phyloP scores from a whole-genome alignment of 2,113 vertebrate species.

The Nothoprocta pentlandii region DNA sequence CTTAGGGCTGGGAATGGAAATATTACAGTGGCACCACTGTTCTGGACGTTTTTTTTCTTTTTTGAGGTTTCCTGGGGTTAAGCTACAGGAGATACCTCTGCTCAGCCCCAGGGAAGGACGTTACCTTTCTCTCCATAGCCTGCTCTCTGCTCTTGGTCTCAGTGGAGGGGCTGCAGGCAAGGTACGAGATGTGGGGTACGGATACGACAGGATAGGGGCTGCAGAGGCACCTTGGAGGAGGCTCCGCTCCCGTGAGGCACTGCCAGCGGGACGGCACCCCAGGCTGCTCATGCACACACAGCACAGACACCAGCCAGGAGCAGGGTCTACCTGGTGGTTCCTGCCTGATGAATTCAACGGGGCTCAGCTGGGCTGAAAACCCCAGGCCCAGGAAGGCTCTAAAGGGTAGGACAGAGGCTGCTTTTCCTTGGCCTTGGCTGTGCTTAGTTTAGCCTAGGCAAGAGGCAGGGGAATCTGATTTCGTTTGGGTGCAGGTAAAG shows the following conservation, averaged over 20 bases:
- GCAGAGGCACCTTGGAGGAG: background rate
- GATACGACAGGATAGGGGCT: too few species aligned
- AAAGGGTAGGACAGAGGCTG: background rate
- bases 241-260: background rate
- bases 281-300: fast-evolving
- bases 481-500: background rate
- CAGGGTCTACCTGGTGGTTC: too few species aligned
- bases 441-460: background rate
- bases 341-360: background rate
- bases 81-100: fast-evolving
- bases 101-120: background rate
- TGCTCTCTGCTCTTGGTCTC: fast-evolving
- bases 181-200: too few species aligned
- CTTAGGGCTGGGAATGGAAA: background rate
- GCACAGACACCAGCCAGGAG: background rate
- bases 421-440: fast-evolving
- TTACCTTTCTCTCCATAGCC: fast-evolving
- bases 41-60: fast-evolving
- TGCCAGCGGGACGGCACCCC: background rate
- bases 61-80: too few species aligned
- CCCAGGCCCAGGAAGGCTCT: background rate
- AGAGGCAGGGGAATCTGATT: background rate
- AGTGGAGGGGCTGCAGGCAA: background rate
- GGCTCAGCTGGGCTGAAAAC: background rate
- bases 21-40: fast-evolving